phyloP scores from a whole-genome alignment of 2,113 vertebrate species.

The Cebidichthys violaceus region DNA sequence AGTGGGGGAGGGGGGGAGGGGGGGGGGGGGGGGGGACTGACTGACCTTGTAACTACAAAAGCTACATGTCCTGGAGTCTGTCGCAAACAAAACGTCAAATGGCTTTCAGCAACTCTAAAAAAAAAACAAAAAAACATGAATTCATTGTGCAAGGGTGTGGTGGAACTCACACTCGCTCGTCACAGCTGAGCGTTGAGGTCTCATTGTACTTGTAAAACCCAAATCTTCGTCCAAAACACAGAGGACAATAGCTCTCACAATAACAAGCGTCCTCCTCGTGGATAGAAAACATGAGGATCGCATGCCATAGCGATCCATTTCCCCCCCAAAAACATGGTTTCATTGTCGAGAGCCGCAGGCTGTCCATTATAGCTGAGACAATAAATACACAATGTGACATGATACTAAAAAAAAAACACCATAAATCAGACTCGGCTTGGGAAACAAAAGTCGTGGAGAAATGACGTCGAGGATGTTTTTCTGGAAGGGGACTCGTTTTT shows the following conservation, averaged over 20 bases:
- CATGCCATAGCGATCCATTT: slow-evolving; percentile 22
- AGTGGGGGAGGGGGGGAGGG: not conserved
- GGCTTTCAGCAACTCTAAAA: slow-evolving; percentile 31
- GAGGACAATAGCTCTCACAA: slow-evolving; percentile 19
- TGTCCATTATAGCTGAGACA: slow-evolving; percentile 38
- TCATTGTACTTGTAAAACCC: not conserved
- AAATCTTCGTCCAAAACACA: not conserved
- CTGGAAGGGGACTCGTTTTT: not conserved
- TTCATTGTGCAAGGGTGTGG: not conserved
- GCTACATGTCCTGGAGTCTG: slow-evolving; percentile 32
- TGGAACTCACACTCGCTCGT: not conserved
- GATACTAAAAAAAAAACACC: slow-evolving; percentile 3
- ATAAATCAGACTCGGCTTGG: slow-evolving; percentile 23
- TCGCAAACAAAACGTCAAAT: slow-evolving; percentile 2
- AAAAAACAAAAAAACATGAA: not conserved
- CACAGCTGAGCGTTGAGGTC: not conserved
- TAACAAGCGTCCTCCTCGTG: not conserved
- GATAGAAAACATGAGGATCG: slow-evolving; percentile 52
- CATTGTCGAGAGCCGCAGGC: slow-evolving; percentile 39
- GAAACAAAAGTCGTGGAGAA: not conserved
- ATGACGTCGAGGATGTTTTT: not conserved
- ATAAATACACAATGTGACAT: slow-evolving; percentile 45
- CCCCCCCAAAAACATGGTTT: slow-evolving; percentile 13
- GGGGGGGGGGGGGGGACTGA: not conserved
- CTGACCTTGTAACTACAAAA: slow-evolving; percentile 50